Conservation (phyloP, 1,140 invertebrate species). For the Bombus superbus region DNA sequence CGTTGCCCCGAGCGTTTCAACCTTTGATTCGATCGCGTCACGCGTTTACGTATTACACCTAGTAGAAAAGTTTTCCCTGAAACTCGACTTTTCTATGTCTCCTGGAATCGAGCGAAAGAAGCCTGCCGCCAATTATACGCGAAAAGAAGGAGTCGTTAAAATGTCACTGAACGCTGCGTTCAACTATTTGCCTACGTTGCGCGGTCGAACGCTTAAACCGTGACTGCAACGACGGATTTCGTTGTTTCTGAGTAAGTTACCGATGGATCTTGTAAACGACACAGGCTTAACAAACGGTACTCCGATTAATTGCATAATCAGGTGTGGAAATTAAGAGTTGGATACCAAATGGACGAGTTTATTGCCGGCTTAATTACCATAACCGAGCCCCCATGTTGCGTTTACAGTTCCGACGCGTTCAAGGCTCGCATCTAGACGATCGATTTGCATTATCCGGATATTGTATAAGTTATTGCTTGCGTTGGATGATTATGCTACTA, state of each 20-base stretch:
- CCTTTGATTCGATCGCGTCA: neutral
- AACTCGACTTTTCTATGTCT: conserved; percentile 3
- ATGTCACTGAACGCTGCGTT: neutral
- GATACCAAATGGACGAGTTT: conserved; percentile 49
- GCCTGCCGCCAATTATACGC: neutral
- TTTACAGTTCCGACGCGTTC: conserved; percentile 62
- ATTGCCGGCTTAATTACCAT: conserved; percentile 72
- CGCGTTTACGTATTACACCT: neutral
- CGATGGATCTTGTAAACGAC: neutral
- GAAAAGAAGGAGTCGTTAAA: neutral
- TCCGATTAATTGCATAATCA: neutral
- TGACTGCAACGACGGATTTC: neutral
- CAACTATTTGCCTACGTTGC: neutral
- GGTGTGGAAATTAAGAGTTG: conserved; percentile 27
- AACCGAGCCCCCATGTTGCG: conserved; percentile 68
- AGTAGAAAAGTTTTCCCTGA: neutral
- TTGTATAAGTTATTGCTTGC: conserved; percentile 68
- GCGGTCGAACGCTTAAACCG: neutral
- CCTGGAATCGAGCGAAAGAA: conserved; percentile 6
- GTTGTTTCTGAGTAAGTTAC: neutral
- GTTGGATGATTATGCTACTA: neutral
- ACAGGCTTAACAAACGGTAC: conserved; percentile 12
- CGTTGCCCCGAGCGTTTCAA: neutral
- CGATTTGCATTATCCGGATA: conserved; percentile 74
- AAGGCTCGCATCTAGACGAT: conserved; percentile 73